phyloP scores from a whole-genome alignment of 2,113 vertebrate genomes.

The Stomatorhinus ivindoensis region DNA sequence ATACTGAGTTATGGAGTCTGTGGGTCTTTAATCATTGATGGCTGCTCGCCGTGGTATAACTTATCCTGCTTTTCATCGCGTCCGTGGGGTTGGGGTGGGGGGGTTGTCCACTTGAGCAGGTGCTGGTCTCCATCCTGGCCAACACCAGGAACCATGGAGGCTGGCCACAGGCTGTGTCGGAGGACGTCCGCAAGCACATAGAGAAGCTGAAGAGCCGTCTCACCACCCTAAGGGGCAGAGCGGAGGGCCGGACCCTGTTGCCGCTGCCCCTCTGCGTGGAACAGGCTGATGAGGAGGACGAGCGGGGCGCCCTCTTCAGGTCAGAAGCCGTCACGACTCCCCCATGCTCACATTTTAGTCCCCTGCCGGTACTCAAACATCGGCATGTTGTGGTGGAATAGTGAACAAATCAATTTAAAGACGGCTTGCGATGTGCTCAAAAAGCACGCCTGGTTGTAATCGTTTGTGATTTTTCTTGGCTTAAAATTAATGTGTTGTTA shows the following conservation, averaged over 20 bases:
- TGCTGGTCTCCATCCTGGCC: conserved; percentile 51
- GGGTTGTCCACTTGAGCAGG: conserved; percentile 32
- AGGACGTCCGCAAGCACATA: conserved; percentile 49
- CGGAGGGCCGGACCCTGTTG: conserved; percentile 50
- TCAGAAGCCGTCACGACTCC: conserved; percentile 19
- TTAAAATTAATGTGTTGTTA: neutral
- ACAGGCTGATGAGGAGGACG: conserved; percentile 19
- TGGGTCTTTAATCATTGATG: neutral
- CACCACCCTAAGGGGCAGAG: conserved; percentile 48
- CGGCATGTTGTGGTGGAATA: neutral
- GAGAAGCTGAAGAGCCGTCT: conserved; percentile 53
- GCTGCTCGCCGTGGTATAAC: neutral
- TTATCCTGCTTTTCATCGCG: neutral
- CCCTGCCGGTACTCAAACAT: neutral
- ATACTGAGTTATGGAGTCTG: neutral
- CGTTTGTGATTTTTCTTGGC: neutral
- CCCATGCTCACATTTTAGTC: neutral
- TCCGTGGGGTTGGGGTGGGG: neutral
- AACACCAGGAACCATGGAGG: conserved; percentile 52
- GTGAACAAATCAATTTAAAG: neutral
- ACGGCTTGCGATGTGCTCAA: neutral
- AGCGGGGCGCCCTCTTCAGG: conserved; percentile 34
- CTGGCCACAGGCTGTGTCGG: conserved; percentile 51
- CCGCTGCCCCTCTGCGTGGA: conserved; percentile 43
- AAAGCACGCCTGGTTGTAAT: neutral